phyloP scores from a whole-genome alignment of 2,113 vertebrate species.

The Burhinus bistriatus region DNA sequence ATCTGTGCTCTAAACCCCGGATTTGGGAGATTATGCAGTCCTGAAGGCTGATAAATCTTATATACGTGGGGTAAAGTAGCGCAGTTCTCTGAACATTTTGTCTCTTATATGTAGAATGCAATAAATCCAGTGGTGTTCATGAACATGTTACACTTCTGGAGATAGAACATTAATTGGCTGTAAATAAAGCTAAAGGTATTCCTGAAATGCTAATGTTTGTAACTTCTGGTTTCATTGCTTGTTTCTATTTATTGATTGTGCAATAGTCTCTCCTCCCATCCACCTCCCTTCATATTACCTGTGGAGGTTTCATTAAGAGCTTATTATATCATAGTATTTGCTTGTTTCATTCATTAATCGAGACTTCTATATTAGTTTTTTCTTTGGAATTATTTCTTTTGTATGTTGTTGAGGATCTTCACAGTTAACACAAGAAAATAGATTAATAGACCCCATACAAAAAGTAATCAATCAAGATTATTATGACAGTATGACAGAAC shows the following conservation, averaged over 20 bases:
- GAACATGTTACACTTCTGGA: neutral
- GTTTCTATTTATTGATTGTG: neutral
- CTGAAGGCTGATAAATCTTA: neutral
- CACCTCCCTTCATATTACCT: neutral
- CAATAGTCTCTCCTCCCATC: neutral
- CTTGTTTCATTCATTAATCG: neutral
- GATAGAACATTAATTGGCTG: neutral
- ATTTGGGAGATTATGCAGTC: neutral
- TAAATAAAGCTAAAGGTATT: conserved; percentile 26
- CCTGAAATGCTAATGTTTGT: neutral
- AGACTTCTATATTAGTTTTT: neutral
- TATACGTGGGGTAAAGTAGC: neutral
- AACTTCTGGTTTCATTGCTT: neutral
- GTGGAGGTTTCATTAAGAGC: neutral
- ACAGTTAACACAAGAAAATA: neutral
- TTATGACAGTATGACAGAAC: neutral
- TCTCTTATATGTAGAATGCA: neutral
- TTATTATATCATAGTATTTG: neutral
- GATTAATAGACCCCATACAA: neutral
- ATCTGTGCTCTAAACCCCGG: conserved; percentile 22
- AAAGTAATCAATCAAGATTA: neutral
- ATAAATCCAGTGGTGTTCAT: neutral
- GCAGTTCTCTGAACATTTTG: neutral
- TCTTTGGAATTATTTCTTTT: neutral
- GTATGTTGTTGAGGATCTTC: neutral